Evolutionary conservation across 2,113 vertebrate species (phyloP).

Genomic region (Brachypodius melanocephalos): DNA sequence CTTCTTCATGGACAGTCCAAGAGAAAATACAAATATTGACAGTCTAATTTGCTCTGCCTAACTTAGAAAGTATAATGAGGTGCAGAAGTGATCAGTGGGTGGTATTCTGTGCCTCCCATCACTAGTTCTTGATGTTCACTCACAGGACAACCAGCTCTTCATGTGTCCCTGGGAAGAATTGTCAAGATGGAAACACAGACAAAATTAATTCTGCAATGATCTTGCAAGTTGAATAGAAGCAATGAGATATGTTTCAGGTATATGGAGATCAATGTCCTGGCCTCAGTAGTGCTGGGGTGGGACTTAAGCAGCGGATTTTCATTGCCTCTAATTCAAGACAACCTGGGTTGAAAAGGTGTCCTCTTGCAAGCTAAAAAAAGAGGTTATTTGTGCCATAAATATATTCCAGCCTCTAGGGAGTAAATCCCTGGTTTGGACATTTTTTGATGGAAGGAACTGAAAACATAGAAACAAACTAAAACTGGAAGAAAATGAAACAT

Average conservation of each 20-base stretch:
- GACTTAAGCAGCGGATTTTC: not conserved
- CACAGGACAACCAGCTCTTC: not conserved
- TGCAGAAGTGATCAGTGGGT: not conserved
- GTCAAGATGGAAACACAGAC: not conserved
- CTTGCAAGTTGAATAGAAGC: not conserved
- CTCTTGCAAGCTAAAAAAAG: not conserved
- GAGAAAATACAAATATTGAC: not conserved
- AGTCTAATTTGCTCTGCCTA: not conserved
- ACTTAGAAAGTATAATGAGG: not conserved
- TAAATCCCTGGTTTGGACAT: not conserved
- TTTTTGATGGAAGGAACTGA: not conserved
- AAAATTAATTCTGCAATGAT: not conserved
- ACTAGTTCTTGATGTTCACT: not conserved
- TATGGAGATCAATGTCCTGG: not conserved
- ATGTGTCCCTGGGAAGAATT: not conserved
- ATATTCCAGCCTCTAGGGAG: not conserved
- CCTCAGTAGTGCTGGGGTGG: not conserved
- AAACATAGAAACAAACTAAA: not conserved
- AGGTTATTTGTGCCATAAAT: not conserved
- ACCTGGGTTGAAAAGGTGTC: not conserved
- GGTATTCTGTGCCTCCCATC: not conserved
- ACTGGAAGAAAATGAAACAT: not conserved
- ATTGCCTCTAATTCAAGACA: not conserved
- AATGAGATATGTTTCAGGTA: not conserved
- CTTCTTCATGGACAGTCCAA: not conserved